Base-by-base conservation (phyloP, 2,888 invertebrate species). In the Pilophorus perplexus region DNA sequence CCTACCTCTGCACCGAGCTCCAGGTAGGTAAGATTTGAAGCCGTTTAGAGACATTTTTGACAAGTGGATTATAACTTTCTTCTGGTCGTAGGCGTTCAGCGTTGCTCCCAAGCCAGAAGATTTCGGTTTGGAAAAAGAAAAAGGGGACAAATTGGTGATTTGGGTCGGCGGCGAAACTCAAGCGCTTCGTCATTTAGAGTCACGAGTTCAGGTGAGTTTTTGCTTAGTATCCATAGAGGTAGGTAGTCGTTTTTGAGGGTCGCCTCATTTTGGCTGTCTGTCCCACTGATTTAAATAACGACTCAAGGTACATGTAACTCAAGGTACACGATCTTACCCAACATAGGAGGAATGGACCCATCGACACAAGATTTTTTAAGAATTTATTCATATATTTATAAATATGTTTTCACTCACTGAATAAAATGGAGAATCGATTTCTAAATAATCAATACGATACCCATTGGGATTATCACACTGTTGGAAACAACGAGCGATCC, bases 141-240 rank as follows among this genome's bases (percentile, higher is more conserved):
- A 76, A 64, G 79, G 80, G 64, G 76, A 79, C 60, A 77, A 80
- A 1, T 81, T 81, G 78, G 79, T 81, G 62, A 79, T 81, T 16
- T 85, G 84, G 84, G 78, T 80, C 16, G 88, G 88, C 0, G 88
- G 88, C 0, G 88, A 89, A 76, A 81, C 78, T 0, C 74, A 80
- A 20, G 87, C 86, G 0, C 74, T 87, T 14, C 74, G 80, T 46
- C 81, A 83, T 68, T 79, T 87, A 25, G 33, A 62, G 28, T 28
- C 18, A 16, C 27, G 62, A 44, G 46, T 62, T 20, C 46, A 62
- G 62, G 62, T 62, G n/a, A 3, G 62, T 40, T 4, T 23, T 23
- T 40, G 3, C n/a, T 16, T 5, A 40, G n/a, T 40, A 12, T 40
- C 33, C 6, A 10, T 33, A 33, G 10, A 10, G 6, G 6, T 10